Evolutionary conservation across 2,797 vertebrate species (phyloP).

Genomic region (Halcyon leucocephala): DNA sequence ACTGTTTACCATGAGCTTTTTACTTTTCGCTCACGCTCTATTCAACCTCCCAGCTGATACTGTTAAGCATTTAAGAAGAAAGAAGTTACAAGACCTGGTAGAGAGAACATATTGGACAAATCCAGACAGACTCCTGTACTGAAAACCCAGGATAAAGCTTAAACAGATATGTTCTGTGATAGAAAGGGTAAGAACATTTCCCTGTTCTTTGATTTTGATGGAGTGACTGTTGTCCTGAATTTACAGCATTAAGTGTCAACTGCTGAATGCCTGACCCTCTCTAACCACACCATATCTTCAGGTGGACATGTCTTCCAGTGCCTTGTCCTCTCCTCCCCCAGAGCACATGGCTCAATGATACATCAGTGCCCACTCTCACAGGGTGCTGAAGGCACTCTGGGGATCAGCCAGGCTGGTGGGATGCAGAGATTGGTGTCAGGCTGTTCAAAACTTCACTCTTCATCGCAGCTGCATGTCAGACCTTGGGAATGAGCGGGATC

Average conservation of each 20-base stretch:
- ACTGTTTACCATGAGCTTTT: background rate
- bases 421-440: background rate
- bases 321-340: background rate
- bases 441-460: background rate
- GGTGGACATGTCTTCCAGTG: background rate
- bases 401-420: background rate
- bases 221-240: background rate
- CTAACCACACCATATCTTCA: background rate
- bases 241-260: background rate
- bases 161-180: background rate
- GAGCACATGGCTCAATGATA: background rate
- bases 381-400: background rate
- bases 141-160: background rate
- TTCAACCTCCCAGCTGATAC: background rate
- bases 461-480: background rate
- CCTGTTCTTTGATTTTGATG: background rate
- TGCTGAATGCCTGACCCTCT: background rate
- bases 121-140: background rate
- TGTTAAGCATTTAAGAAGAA: background rate
- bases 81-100: background rate
- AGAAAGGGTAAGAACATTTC: background rate
- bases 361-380: background rate
- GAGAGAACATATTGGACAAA: background rate
- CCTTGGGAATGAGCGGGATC: background rate
- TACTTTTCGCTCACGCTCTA: accelerated